A percentile compares a stretch with the other conserved stretches of the same genome.
Evolutionary conservation across 2,797 vertebrate species (phyloP).

Genomic region (Arnoldichthys spilopterus): DNA sequence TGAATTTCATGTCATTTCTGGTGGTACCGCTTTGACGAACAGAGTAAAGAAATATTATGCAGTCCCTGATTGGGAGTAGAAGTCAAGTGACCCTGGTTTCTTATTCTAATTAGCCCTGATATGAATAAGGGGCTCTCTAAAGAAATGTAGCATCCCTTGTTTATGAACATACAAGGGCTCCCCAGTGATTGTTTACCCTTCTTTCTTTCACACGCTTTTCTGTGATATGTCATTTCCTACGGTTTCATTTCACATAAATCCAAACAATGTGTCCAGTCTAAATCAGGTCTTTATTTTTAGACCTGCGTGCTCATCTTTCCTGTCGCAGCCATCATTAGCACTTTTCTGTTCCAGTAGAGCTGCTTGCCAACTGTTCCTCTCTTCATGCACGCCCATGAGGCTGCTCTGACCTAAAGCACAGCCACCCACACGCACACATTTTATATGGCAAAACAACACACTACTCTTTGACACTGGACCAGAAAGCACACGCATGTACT

Average conservation of each 20-base stretch:
- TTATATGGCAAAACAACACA: constrained; percentile 27
- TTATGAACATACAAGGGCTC: constrained; percentile 41
- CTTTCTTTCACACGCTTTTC: neutral
- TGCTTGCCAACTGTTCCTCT: constrained; percentile 55
- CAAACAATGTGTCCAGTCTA: constrained; percentile 42
- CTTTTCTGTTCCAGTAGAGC: constrained; percentile 41
- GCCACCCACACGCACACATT: constrained; percentile 37
- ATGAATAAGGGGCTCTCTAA: constrained; percentile 10
- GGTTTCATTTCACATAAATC: constrained; percentile 19
- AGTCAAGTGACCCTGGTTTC: constrained; percentile 34
- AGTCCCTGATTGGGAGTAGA: constrained; percentile 38
- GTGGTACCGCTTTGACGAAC: neutral
- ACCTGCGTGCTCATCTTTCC: constrained; percentile 49
- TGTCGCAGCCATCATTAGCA: constrained; percentile 57
- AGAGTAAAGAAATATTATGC: constrained; percentile 15
- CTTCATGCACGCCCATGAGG: constrained; percentile 37
- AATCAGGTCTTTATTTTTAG: constrained; percentile 55
- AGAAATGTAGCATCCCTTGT: constrained; percentile 31
- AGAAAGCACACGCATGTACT: neutral
- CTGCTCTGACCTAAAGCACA: constrained; percentile 49
- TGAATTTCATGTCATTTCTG: constrained; percentile 18
- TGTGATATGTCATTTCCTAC: constrained; percentile 11
- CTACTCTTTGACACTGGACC: constrained; percentile 18
- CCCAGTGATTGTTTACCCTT: constrained; percentile 33
- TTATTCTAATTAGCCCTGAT: constrained; percentile 30